These are phyloP conservation scores for Trichomalopsis sarcophagae DNA, from an alignment of 1,140 invertebrate genomes.

Conservation along the genomic window DNA sequence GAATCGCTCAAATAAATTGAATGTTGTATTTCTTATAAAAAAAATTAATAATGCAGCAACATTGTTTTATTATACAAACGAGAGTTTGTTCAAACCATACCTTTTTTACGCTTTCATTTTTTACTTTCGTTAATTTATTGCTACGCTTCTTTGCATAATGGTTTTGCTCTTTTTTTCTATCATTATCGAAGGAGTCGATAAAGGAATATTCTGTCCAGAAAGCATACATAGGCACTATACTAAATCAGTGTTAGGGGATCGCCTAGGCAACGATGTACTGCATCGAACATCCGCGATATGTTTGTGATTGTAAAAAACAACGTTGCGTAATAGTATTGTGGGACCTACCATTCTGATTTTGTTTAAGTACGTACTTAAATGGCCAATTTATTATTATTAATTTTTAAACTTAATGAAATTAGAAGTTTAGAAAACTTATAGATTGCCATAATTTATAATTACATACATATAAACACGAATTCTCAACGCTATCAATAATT, in stretches of 20 bases:
- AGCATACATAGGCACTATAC: background rate
- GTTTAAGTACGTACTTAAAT: conserved; percentile 32
- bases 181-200: background rate
- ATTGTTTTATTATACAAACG: conserved; percentile 46
- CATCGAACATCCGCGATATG: background rate
- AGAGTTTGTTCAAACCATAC: conserved; percentile 42
- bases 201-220: background rate
- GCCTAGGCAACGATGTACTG: conserved; percentile 37
- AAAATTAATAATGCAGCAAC: conserved; percentile 48
- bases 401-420: background rate
- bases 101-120: conserved; percentile 25
- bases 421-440: background rate
- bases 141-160: background rate
- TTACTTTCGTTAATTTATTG: background rate
- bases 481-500: background rate
- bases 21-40: conserved; percentile 74
- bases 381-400: background rate
- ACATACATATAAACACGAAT: background rate
- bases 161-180: background rate
- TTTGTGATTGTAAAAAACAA: conserved; percentile 22
- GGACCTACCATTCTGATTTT: background rate
- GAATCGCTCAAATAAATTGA: conserved; percentile 71
- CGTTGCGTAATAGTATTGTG: conserved; percentile 21
- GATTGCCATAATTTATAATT: background rate
- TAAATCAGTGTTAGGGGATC: conserved; percentile 6